These are phyloP conservation scores for Saturnia japonica DNA, from an alignment of 2,888 invertebrate species.

Conservation along the genomic window DNA sequence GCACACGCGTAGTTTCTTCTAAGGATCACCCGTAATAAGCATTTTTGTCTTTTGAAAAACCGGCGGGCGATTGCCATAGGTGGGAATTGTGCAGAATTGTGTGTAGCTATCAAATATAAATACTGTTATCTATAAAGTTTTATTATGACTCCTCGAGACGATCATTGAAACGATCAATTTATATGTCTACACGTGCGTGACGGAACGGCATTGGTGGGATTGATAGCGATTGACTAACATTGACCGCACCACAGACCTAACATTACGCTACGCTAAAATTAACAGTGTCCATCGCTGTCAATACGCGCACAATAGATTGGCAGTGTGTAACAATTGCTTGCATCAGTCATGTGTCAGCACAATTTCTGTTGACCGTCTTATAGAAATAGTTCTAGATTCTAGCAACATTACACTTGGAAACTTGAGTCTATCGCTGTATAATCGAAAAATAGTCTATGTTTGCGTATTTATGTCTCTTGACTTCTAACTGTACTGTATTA, in stretches of 20 bases:
- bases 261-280: too few relatives aligned
- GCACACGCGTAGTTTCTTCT: too few relatives aligned
- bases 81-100: too few relatives aligned
- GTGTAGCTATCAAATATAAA: not conserved
- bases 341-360: not conserved
- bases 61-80: too few relatives aligned
- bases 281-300: not conserved
- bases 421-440: not conserved
- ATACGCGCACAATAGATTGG: not conserved
- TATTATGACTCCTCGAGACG: not conserved
- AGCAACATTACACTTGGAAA: not conserved
- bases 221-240: not conserved
- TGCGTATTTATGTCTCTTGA: too few relatives aligned
- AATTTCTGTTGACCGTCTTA: too few relatives aligned
- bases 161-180: not conserved
- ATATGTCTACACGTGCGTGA: not conserved
- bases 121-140: not conserved
- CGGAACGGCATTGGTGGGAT: slow-evolving; percentile 2
- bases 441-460: not conserved
- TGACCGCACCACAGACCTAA: too few relatives aligned
- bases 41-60: too few relatives aligned
- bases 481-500: too few relatives aligned
- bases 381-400: not conserved
- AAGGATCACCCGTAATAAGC: too few relatives aligned
- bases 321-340: not conserved